Evolutionary conservation across 2,888 invertebrate genomes (phyloP).

Genomic region (Mylabris sibirica): DNA sequence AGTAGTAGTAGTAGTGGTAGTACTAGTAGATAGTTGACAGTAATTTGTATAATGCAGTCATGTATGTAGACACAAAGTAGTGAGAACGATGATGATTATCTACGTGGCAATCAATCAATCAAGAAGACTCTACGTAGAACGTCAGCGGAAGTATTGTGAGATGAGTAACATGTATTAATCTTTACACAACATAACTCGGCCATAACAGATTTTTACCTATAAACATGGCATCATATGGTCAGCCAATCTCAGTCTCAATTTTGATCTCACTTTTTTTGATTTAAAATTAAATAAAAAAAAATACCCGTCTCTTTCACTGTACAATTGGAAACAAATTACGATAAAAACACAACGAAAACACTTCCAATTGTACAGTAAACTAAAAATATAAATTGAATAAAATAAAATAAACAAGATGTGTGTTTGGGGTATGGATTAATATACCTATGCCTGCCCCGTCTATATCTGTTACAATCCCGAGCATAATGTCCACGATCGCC

Average conservation of each 20-base stretch:
- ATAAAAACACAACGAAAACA: not conserved
- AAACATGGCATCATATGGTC: slow-evolving; percentile 61
- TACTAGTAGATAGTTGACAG: slow-evolving; percentile 40
- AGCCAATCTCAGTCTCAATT: slow-evolving; percentile 49
- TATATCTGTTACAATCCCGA: slow-evolving; percentile 82
- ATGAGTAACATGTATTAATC: slow-evolving; percentile 46
- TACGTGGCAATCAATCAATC: slow-evolving; percentile 52
- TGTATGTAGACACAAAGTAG: slow-evolving; percentile 51
- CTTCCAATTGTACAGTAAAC: slow-evolving; percentile 31
- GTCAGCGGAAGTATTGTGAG: slow-evolving; percentile 55
- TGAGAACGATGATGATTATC: slow-evolving; percentile 49
- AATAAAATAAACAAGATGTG: slow-evolving; percentile 20
- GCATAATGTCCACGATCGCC: slow-evolving; percentile 94
- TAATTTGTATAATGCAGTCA: slow-evolving; percentile 53
- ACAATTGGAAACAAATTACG: slow-evolving; percentile 26
- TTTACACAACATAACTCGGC: slow-evolving; percentile 45
- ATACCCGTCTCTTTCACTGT: slow-evolving; percentile 20
- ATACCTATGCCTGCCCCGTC: slow-evolving; percentile 68
- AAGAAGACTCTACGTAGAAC: slow-evolving; percentile 53
- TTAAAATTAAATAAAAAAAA: not conserved
- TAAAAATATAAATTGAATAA: slow-evolving; percentile 20
- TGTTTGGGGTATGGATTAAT: slow-evolving; percentile 34
- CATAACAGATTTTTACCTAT: slow-evolving; percentile 61
- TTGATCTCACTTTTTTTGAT: slow-evolving; percentile 21
- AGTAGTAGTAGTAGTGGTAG: too few relatives aligned